Percentiles rank a stretch among this genome's conserved stretches.
phyloP scores from a whole-genome alignment of 2,888 invertebrate genomes.

The Dolomedes plantarius region DNA sequence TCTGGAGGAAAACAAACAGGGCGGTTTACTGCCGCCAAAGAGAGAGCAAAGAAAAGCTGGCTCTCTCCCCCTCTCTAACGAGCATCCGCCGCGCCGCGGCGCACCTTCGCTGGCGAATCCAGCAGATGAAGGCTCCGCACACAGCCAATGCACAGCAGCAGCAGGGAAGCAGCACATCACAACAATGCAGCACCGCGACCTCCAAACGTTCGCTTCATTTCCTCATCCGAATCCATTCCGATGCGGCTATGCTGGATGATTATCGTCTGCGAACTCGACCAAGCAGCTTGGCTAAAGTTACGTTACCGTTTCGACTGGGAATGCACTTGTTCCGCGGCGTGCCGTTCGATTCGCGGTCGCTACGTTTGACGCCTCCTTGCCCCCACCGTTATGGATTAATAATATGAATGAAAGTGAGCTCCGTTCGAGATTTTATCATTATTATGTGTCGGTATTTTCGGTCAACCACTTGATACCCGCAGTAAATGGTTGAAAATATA shows the following conservation, averaged over 20 bases:
- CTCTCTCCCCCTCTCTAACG: neutral
- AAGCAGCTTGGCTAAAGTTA: slow-evolving; percentile 4
- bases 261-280: neutral
- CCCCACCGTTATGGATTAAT: neutral
- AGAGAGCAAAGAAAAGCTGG: neutral
- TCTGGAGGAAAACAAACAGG: neutral
- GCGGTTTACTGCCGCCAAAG: neutral
- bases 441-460: neutral
- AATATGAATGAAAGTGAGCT: slow-evolving; percentile 14
- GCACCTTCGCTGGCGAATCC: slow-evolving; percentile 25
- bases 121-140: neutral
- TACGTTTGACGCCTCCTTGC: neutral
- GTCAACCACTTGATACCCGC: neutral
- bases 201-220: slow-evolving; percentile 47
- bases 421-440: neutral
- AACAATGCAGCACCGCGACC: slow-evolving; percentile 37
- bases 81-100: slow-evolving; percentile 52
- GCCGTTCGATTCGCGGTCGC: neutral
- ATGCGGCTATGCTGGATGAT: neutral
- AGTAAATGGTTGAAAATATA: neutral
- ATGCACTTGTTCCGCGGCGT: neutral
- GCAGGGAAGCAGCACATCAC: neutral
- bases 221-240: neutral
- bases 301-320: neutral
- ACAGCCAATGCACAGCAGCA: slow-evolving; percentile 10